Conservation (phyloP, 2,797 vertebrate genomes). For the Cichlasoma orientale region DNA sequence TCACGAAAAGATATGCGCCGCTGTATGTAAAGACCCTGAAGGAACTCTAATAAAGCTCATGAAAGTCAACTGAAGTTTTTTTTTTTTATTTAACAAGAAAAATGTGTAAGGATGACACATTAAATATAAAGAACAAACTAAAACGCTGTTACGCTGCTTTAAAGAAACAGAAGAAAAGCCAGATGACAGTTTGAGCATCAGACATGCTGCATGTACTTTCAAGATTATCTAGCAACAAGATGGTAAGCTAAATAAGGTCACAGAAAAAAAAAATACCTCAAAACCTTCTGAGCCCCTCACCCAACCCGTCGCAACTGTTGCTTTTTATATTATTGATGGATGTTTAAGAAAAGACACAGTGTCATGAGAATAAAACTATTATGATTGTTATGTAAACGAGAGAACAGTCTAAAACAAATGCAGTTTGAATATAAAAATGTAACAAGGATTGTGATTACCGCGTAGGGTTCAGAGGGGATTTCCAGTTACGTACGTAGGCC, state of each 20-base stretch:
- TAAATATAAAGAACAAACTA: neutral
- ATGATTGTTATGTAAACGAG: neutral
- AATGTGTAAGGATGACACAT: neutral
- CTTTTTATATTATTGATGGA: neutral
- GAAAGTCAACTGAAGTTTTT: neutral
- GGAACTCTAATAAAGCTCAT: neutral
- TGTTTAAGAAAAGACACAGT: neutral
- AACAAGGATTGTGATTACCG: too few species aligned
- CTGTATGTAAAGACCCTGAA: neutral
- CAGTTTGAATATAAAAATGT: too few species aligned
- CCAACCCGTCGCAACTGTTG: neutral
- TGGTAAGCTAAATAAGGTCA: constrained; percentile 1
- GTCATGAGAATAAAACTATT: neutral
- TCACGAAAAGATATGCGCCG: neutral
- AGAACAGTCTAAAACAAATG: neutral
- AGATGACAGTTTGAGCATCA: neutral
- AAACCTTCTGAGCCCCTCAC: neutral
- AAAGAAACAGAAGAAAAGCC: neutral
- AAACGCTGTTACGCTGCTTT: neutral
- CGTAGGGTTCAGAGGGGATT: too few species aligned
- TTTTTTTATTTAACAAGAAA: neutral
- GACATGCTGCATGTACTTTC: neutral
- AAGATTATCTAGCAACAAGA: neutral
- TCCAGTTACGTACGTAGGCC: too few species aligned
- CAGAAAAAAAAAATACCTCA: neutral